Percentiles rank a stretch among this genome's conserved stretches.
phyloP scores from a whole-genome alignment of 2,888 invertebrate genomes.

The Eupithecia insigniata region DNA sequence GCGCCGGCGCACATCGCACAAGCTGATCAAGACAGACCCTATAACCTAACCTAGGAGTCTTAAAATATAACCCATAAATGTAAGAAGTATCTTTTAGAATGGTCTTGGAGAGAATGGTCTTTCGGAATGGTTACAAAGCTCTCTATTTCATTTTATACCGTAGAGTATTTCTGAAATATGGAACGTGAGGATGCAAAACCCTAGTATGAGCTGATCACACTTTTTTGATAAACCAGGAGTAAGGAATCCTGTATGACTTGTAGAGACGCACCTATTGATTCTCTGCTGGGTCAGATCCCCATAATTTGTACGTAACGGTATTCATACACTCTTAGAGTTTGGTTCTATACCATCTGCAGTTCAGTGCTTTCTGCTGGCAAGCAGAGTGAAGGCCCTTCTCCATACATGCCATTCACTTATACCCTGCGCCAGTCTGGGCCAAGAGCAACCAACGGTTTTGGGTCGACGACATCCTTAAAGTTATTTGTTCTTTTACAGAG shows the following conservation, averaged over 20 bases:
- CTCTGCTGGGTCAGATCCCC: not conserved
- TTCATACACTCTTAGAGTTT: not conserved
- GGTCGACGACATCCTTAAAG: no score
- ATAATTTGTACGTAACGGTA: not conserved
- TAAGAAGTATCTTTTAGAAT: not conserved
- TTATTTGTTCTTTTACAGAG: no score
- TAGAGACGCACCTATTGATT: not conserved
- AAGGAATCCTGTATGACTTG: not conserved
- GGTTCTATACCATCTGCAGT: not conserved
- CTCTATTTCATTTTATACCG: not conserved
- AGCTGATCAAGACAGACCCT: not conserved
- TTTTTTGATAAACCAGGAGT: not conserved
- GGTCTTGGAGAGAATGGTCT: no score
- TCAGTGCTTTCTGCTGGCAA: not conserved
- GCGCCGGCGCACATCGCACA: slow-evolving; percentile 16
- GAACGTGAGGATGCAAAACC: not conserved
- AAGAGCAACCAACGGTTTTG: not conserved
- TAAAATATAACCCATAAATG: not conserved
- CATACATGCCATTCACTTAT: not conserved
- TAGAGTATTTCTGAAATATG: not conserved
- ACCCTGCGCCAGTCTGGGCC: not conserved
- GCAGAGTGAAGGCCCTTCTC: not conserved
- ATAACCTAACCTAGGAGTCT: not conserved
- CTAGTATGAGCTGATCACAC: not conserved
- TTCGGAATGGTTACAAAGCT: no score